Percentiles rank a stretch among this genome's conserved stretches.
Evolutionary conservation across 92 coral and sea anemone genomes (phyloP).

Genomic region (Parazoanthus swiftii): DNA sequence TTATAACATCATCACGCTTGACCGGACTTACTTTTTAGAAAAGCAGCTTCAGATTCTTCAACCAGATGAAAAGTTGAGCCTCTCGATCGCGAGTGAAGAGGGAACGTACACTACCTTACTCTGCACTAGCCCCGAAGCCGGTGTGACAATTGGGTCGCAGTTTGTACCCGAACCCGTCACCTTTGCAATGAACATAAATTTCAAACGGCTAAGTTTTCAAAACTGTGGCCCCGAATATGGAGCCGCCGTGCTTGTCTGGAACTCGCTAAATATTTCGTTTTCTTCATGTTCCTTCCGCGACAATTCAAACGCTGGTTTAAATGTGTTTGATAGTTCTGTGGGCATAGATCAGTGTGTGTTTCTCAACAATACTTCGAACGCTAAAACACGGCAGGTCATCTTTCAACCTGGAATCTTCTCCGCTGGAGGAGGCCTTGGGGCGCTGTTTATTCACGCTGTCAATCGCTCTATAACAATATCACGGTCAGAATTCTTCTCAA

Average conservation of each 20-base stretch:
- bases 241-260: constrained; percentile 70
- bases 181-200: constrained; percentile 48
- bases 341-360: constrained; percentile 60
- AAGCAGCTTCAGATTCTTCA: constrained; percentile 54
- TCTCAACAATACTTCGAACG: constrained; percentile 64
- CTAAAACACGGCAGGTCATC: constrained; percentile 16
- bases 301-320: constrained; percentile 71
- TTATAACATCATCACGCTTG: constrained; percentile 55
- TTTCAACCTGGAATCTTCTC: constrained; percentile 60
- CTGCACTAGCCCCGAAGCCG: constrained; percentile 44
- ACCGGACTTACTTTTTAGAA: constrained; percentile 40
- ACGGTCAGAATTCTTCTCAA: constrained; percentile 57
- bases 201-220: constrained; percentile 64
- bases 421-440: constrained; percentile 67
- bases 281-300: constrained; percentile 64
- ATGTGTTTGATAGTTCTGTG: constrained; percentile 71
- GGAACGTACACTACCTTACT: constrained; percentile 38
- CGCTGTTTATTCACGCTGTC: constrained; percentile 44
- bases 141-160: constrained; percentile 55
- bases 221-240: constrained; percentile 58
- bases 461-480: constrained; percentile 42
- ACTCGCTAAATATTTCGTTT: constrained; percentile 65
- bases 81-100: constrained; percentile 47
- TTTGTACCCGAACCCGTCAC: neutral
- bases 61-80: constrained; percentile 37